Evolutionary conservation across 2,113 vertebrate genomes (phyloP).

Genomic region (Agelaius phoeniceus): DNA sequence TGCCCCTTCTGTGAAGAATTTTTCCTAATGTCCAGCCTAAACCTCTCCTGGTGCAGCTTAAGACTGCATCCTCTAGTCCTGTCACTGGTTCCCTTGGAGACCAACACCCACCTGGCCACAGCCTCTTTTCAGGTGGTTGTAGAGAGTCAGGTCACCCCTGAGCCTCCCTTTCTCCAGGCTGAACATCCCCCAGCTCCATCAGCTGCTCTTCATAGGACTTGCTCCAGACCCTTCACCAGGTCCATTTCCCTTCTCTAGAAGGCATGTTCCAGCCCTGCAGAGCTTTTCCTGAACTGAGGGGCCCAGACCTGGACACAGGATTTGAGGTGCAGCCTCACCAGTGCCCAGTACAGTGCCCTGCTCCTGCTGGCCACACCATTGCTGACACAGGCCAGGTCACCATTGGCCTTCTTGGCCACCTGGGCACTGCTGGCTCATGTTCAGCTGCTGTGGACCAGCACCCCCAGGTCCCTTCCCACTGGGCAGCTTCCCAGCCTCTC

Average conservation of each 20-base stretch:
- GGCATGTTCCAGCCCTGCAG: rapidly evolving
- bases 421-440: neutral
- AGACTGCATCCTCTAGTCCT: neutral
- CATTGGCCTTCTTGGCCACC: neutral
- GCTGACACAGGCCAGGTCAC: rapidly evolving
- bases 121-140: neutral
- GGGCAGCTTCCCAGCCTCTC: rapidly evolving
- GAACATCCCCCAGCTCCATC: rapidly evolving
- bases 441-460: neutral
- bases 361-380: neutral
- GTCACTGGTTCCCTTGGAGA: rapidly evolving
- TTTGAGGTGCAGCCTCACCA: rapidly evolving
- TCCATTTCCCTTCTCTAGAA: rapidly evolving
- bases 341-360: rapidly evolving
- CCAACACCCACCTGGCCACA: too few relatives aligned
- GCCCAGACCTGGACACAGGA: neutral
- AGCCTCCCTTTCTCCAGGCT: neutral
- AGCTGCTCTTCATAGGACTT: neutral
- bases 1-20: neutral
- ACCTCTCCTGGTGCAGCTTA: neutral
- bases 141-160: rapidly evolving
- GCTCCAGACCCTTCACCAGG: neutral
- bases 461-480: neutral
- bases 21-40: neutral
- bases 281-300: neutral